Evolutionary conservation across 2,888 invertebrate genomes (phyloP).

Genomic region (Emesis furor): DNA sequence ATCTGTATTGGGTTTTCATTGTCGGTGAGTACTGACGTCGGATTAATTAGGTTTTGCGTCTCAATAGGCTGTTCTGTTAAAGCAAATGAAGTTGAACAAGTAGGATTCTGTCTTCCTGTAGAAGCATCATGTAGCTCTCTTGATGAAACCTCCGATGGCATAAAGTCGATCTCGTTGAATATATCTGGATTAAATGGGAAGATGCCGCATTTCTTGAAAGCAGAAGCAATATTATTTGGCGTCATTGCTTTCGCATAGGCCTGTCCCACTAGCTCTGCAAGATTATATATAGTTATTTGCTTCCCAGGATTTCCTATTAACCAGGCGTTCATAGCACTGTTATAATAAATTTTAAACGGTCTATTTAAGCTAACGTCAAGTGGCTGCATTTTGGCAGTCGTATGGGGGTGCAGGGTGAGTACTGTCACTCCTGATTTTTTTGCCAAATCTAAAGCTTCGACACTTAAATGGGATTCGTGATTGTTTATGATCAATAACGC

Average conservation of each 20-base stretch:
- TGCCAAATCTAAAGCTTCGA: constrained; percentile 67
- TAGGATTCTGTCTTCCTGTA: neutral
- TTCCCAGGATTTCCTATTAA: constrained; percentile 64
- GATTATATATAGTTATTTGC: constrained; percentile 61
- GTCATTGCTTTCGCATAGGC: constrained; percentile 63
- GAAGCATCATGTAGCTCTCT: neutral
- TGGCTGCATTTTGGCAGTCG: constrained; percentile 70
- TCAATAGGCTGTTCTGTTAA: neutral
- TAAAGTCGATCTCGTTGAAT: constrained; percentile 26
- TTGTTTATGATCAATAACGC: constrained; percentile 79
- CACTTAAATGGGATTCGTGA: constrained; percentile 76
- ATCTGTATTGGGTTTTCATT: constrained; percentile 1
- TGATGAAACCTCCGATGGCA: constrained; percentile 12
- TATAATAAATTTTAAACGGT: constrained; percentile 65
- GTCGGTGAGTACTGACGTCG: neutral
- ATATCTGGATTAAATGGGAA: neutral
- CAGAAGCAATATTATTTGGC: constrained; percentile 47
- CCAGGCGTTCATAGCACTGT: constrained; percentile 68
- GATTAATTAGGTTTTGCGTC: neutral
- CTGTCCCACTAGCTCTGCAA: constrained; percentile 63
- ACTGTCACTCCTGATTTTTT: constrained; percentile 63
- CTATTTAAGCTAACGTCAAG: constrained; percentile 68
- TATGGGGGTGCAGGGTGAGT: constrained; percentile 67
- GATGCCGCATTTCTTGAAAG: constrained; percentile 52
- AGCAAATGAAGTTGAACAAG: neutral